These are phyloP conservation scores for Ginglymostoma cirratum DNA, from an alignment of 2,113 vertebrate species.

Conservation along the genomic window DNA sequence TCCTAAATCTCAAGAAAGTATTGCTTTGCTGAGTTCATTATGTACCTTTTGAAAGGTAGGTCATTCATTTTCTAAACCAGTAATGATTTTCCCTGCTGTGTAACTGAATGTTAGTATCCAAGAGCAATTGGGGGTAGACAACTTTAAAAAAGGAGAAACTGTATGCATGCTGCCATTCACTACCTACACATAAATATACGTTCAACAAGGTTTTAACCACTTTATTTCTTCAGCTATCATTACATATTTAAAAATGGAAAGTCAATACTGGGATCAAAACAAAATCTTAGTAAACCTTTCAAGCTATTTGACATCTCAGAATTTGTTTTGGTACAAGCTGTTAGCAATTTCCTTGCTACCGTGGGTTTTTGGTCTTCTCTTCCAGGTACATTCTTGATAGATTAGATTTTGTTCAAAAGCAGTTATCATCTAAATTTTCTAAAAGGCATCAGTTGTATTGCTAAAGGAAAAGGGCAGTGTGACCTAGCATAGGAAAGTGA, in stretches of 20 bases:
- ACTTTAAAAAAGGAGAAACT: neutral
- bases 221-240: neutral
- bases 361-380: neutral
- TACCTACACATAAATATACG: conserved; percentile 37
- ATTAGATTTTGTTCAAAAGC: neutral
- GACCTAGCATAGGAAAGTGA: neutral
- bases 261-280: neutral
- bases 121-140: neutral
- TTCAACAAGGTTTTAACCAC: neutral
- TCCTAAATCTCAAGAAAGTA: neutral
- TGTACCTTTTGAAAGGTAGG: neutral
- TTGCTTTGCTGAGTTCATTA: neutral
- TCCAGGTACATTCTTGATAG: neutral
- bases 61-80: neutral
- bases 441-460: neutral
- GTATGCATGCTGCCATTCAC: conserved; percentile 37
- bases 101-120: neutral
- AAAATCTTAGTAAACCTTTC: neutral
- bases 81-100: neutral
- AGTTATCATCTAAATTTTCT: neutral
- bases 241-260: neutral
- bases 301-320: neutral
- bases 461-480: neutral
- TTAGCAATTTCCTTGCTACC: neutral
- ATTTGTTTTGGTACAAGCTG: neutral